A percentile compares a stretch with the other conserved stretches of the same genome.
Conservation (phyloP, 1,140 invertebrate species). For the Aphidius gifuensis region DNA sequence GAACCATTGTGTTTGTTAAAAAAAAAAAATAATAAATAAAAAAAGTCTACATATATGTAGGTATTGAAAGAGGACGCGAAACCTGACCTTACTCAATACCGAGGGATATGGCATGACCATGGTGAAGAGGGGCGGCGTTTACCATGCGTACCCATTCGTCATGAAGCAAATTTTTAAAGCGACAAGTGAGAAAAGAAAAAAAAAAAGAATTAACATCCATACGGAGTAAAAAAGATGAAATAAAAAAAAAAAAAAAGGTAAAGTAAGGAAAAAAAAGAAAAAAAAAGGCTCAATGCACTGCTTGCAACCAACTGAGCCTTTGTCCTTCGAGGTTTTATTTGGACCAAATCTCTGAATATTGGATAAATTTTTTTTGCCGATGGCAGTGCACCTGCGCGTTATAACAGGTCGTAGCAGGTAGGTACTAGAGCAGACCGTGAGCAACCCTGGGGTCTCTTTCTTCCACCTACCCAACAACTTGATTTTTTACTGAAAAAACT, state of each 20-base stretch:
- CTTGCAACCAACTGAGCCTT: not conserved
- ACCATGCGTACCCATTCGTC: constrained; percentile 8
- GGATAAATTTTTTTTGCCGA: constrained; percentile 9
- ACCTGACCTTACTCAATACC: constrained; percentile 19
- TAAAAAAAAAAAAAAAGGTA: not conserved
- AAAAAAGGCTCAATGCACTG: no score
- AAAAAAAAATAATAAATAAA: constrained; percentile 6
- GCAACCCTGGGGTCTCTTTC: constrained; percentile 26
- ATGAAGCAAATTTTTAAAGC: constrained; percentile 14
- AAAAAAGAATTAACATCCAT: not conserved
- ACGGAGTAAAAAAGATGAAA: not conserved
- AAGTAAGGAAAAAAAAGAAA: not conserved
- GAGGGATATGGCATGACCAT: constrained; percentile 12
- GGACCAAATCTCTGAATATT: not conserved
- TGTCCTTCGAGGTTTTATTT: no score
- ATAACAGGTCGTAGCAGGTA: constrained; percentile 45
- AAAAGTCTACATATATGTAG: constrained; percentile 4
- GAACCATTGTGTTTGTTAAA: not conserved
- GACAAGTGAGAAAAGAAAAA: constrained; percentile 8
- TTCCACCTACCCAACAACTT: constrained; percentile 16
- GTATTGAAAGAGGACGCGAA: constrained; percentile 6
- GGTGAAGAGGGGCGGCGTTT: constrained; percentile 2
- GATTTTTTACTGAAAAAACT: constrained; percentile 10
- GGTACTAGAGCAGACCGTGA: constrained; percentile 21
- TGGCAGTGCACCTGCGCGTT: constrained; percentile 43